Percentiles rank a stretch among this genome's conserved stretches.
Evolutionary conservation across 1,140 invertebrate species (phyloP).

Genomic region (Papilio xuthus): DNA sequence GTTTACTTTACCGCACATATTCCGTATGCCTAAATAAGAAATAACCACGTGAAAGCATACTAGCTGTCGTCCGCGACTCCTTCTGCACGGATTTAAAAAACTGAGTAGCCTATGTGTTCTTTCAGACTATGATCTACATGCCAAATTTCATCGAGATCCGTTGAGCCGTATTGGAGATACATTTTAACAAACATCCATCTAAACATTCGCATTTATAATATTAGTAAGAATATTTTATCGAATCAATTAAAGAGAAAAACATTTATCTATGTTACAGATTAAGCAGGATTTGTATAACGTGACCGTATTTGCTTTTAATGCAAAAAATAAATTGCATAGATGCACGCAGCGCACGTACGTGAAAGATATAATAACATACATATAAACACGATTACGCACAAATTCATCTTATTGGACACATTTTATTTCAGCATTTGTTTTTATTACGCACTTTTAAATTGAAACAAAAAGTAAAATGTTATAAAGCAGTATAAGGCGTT

Average conservation of each 20-base stretch:
- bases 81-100: no score
- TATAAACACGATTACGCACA: neutral
- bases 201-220: no score
- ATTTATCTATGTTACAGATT: neutral
- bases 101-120: no score
- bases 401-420: neutral
- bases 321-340: neutral
- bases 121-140: no score
- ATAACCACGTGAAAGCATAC: neutral
- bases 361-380: neutral
- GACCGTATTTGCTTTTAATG: constrained; percentile 7
- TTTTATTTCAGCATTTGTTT: neutral
- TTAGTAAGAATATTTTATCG: neutral
- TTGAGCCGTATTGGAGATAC: no score
- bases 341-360: constrained; percentile 4
- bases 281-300: constrained; percentile 16
- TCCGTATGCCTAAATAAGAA: neutral
- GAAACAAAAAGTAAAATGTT: neutral
- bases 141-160: no score
- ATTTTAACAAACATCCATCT: no score
- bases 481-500: neutral
- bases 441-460: neutral
- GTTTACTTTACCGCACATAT: neutral
- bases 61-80: no score
- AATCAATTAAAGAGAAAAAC: neutral